Evolutionary conservation across 1,140 invertebrate genomes (phyloP).

Genomic region (Drosophila setifemur): DNA sequence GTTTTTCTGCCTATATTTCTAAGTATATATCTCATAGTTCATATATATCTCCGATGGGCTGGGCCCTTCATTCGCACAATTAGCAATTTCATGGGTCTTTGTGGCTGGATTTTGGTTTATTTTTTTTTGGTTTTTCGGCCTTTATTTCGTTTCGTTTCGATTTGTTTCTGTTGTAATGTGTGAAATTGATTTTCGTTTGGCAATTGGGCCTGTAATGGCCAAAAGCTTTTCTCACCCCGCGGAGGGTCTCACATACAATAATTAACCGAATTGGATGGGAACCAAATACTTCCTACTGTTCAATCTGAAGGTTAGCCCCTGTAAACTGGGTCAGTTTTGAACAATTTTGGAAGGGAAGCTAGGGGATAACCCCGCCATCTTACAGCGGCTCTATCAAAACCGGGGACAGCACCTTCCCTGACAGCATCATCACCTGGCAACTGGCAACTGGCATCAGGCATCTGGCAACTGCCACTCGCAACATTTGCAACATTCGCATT

Average conservation of each 20-base stretch:
- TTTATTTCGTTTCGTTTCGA: conserved; percentile 33
- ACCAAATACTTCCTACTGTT: conserved; percentile 24
- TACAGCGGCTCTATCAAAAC: conserved; percentile 52
- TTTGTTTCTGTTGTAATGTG: conserved; percentile 63
- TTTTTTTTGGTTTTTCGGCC: conserved; percentile 37
- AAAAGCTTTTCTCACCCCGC: conserved; percentile 41
- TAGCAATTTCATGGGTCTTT: conserved; percentile 78
- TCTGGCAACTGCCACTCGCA: conserved; percentile 45
- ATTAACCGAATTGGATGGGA: conserved; percentile 35
- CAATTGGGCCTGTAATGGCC: conserved; percentile 55
- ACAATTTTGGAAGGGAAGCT: neutral
- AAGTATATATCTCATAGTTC: conserved; percentile 20
- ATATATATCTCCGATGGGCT: conserved; percentile 4
- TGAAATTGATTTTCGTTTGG: conserved; percentile 77
- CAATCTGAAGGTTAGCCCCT: conserved; percentile 17
- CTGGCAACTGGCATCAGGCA: neutral
- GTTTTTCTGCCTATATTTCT: conserved; percentile 29
- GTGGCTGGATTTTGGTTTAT: conserved; percentile 11
- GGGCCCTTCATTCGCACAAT: conserved; percentile 70
- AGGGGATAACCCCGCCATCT: neutral
- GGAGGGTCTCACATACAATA: conserved; percentile 22
- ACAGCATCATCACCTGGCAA: conserved; percentile 54
- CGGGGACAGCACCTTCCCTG: conserved; percentile 48
- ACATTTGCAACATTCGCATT: conserved; percentile 67
- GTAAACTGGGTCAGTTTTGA: conserved; percentile 29